Percentiles rank a stretch among this genome's conserved stretches.
phyloP scores from a whole-genome alignment of 2,113 vertebrate genomes.

The Carlito syrichta region DNA sequence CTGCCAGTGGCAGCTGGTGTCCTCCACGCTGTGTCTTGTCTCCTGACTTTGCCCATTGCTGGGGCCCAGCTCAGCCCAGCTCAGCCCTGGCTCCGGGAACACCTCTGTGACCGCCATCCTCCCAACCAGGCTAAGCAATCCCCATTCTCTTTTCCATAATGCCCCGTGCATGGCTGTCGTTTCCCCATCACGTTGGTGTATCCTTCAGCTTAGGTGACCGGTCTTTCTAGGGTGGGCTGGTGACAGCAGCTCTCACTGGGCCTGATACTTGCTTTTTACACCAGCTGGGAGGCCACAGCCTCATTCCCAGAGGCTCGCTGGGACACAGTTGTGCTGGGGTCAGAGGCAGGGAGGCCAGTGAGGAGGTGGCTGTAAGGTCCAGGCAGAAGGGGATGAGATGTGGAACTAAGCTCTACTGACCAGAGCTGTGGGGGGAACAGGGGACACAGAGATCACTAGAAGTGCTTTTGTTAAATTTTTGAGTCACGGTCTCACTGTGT shows the following conservation, averaged over 20 bases:
- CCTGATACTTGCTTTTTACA: accelerated
- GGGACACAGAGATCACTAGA: no score
- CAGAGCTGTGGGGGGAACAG: accelerated
- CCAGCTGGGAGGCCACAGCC: background rate
- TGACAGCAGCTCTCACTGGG: background rate
- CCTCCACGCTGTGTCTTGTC: background rate
- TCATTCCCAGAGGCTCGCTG: background rate
- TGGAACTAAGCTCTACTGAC: background rate
- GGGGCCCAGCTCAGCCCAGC: no score
- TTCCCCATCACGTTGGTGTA: background rate
- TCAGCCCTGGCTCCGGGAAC: background rate
- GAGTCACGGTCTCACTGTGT: no score
- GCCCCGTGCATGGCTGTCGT: background rate
- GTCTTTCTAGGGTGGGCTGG: background rate
- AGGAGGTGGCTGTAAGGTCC: no score
- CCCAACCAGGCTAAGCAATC: background rate
- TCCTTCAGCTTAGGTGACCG: background rate
- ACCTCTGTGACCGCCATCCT: background rate
- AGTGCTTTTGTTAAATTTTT: no score
- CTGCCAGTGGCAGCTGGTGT: background rate
- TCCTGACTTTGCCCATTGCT: no score
- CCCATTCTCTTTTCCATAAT: background rate
- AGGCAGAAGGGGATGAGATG: background rate
- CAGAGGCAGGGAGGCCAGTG: background rate
- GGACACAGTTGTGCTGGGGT: background rate